Conservation (phyloP, 2,113 vertebrate genomes). For the Bagarius yarrelli region DNA sequence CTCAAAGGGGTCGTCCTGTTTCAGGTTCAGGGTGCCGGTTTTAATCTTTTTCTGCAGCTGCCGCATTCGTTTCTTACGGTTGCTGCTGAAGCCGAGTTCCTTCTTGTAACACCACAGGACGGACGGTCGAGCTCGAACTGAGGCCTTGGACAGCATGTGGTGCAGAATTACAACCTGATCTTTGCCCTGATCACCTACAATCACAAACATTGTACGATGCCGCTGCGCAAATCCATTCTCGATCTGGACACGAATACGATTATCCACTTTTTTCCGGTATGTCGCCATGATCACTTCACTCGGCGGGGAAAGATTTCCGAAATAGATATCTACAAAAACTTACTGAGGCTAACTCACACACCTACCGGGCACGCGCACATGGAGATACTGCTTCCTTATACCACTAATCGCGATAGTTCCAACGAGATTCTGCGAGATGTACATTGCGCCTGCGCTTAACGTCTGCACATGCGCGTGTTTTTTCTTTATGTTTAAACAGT, state of each 20-base stretch:
- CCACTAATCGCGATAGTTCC: not conserved
- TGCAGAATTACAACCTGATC: conserved; percentile 99
- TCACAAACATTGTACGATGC: conserved; percentile 84
- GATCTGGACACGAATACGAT: conserved; percentile 93
- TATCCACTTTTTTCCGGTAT: conserved; percentile 92
- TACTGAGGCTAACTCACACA: not conserved
- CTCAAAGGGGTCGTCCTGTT: conserved; percentile 94
- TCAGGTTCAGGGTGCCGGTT: conserved; percentile 86
- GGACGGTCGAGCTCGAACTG: conserved; percentile 87
- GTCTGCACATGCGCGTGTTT: not conserved
- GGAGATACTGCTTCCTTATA: not conserved
- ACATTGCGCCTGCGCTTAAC: not conserved
- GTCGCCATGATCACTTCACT: conserved; percentile 67
- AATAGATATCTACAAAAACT: not conserved
- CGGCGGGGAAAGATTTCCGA: not conserved
- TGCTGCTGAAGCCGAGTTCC: conserved; percentile 95
- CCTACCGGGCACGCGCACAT: not conserved
- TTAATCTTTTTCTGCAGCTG: conserved; percentile 96
- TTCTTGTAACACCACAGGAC: conserved; percentile 99
- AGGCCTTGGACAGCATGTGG: conserved; percentile 96
- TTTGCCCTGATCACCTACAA: conserved; percentile 90
- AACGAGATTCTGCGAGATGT: not conserved
- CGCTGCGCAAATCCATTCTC: conserved; percentile 88
- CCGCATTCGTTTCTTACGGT: conserved; percentile 96
- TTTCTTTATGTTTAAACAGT: not conserved